These are phyloP conservation scores for Ictalurus furcatus DNA, from an alignment of 2,113 vertebrate species.

Conservation along the genomic window DNA sequence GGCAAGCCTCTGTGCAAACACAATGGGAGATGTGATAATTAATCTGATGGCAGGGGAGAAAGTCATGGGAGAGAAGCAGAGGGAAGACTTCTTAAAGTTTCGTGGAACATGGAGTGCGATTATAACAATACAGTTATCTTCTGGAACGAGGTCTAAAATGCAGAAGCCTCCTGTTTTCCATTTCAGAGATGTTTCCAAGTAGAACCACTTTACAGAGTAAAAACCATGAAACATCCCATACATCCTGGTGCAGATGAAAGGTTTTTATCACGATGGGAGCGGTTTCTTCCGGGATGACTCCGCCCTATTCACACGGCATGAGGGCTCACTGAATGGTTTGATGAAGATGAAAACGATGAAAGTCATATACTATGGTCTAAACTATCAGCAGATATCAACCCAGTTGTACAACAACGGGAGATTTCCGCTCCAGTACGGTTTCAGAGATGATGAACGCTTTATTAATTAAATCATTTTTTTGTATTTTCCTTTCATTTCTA, in stretches of 20 bases:
- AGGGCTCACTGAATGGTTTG: background rate
- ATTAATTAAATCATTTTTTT: background rate
- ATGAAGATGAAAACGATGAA: too few species aligned
- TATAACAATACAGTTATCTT: background rate
- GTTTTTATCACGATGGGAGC: background rate
- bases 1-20: slow-evolving; percentile 25
- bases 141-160: background rate
- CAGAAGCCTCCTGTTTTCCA: background rate
- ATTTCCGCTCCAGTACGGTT: background rate
- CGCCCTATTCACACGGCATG: background rate
- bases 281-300: background rate
- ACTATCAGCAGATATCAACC: too few species aligned
- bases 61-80: slow-evolving; percentile 28
- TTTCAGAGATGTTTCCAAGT: background rate
- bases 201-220: background rate
- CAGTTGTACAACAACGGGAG: too few species aligned
- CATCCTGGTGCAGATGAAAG: background rate
- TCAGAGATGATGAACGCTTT: background rate
- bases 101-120: background rate
- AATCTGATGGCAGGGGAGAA: slow-evolving; percentile 20
- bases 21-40: slow-evolving; percentile 26
- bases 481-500: background rate
- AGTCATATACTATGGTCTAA: too few species aligned
- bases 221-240: background rate
- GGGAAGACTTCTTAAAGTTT: background rate